phyloP scores from a whole-genome alignment of 2,888 invertebrate genomes.

The Monoplex corrugatus region DNA sequence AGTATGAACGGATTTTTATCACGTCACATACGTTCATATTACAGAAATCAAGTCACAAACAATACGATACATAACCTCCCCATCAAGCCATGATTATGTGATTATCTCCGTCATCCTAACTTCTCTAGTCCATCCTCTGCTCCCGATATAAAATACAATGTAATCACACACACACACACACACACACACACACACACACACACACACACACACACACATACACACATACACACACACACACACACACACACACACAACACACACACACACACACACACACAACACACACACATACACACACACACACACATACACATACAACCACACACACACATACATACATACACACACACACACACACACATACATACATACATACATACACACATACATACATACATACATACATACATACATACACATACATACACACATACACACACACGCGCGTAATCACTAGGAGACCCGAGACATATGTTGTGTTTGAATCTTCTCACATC shows the following conservation, averaged over 20 bases:
- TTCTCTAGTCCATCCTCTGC: too few relatives aligned
- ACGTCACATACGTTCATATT: too few relatives aligned
- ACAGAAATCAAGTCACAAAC: too few relatives aligned
- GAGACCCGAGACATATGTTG: neutral
- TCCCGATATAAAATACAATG: too few relatives aligned
- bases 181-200: too few relatives aligned
- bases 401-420: neutral
- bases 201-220: neutral
- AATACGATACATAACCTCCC: too few relatives aligned
- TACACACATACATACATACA: neutral
- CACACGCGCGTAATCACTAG: conserved; percentile 1
- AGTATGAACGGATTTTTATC: too few relatives aligned
- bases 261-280: neutral
- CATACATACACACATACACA: neutral
- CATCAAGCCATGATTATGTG: too few relatives aligned
- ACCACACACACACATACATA: neutral
- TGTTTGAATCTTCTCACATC: too few relatives aligned
- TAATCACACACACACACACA: neutral
- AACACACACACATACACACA: neutral
- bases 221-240: neutral
- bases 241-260: too few relatives aligned
- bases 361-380: neutral
- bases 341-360: neutral
- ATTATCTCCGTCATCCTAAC: too few relatives aligned
- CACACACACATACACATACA: neutral